phyloP scores from a whole-genome alignment of 2,797 vertebrate species.

The Gymnothorax javanicus region DNA sequence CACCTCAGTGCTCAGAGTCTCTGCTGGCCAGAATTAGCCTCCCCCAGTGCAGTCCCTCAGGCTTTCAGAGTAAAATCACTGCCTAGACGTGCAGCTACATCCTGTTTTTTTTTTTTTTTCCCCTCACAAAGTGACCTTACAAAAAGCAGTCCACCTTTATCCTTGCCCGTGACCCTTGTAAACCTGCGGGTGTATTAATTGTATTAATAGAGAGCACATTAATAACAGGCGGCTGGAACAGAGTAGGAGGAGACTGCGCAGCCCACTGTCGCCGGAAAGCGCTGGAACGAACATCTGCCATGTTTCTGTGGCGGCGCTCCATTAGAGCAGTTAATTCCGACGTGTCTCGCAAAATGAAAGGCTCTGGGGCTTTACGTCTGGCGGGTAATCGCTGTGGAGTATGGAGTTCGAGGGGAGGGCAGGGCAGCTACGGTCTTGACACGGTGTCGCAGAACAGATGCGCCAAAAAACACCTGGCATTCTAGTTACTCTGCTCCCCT shows the following conservation, averaged over 20 bases:
- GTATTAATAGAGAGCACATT: not conserved
- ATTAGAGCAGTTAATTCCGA: constrained; percentile 55
- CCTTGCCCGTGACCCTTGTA: not conserved
- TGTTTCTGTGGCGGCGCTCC: constrained; percentile 49
- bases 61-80: not conserved
- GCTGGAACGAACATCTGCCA: constrained; percentile 10
- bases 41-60: not conserved
- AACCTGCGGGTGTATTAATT: constrained; percentile 2
- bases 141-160: not conserved
- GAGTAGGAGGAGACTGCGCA: not conserved
- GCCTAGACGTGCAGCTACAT: not conserved
- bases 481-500: not conserved
- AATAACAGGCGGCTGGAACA: not conserved
- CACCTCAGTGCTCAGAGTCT: not conserved
- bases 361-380: constrained; percentile 30
- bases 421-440: constrained; percentile 38
- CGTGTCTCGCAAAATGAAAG: constrained; percentile 48
- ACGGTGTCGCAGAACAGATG: constrained; percentile 39
- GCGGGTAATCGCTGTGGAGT: constrained; percentile 22
- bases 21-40: not conserved
- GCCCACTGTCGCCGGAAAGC: not conserved
- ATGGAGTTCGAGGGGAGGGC: not conserved
- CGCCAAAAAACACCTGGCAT: constrained; percentile 38
- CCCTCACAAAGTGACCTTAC: too few species aligned
- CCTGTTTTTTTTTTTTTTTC: not conserved